A percentile compares a stretch with the other conserved stretches of the same genome.
Evolutionary conservation across 2,888 invertebrate species (phyloP).

Genomic region (Leptopilina myrica): DNA sequence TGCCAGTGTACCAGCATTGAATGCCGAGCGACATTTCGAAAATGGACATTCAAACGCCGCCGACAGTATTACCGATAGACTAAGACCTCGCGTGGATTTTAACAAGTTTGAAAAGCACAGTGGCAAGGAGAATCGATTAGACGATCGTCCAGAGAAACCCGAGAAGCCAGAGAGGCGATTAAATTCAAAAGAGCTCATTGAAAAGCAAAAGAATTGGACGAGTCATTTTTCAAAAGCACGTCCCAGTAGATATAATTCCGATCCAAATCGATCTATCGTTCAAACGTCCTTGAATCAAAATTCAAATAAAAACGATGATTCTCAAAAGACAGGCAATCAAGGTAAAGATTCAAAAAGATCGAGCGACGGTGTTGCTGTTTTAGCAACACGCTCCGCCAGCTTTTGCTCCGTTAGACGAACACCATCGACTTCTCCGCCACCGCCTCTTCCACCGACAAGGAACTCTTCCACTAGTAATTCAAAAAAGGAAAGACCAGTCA

Average conservation of each 20-base stretch:
- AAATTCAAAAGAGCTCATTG: constrained; percentile 90
- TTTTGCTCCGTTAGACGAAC: constrained; percentile 78
- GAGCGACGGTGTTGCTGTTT: constrained; percentile 55
- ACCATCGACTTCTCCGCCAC: constrained; percentile 76
- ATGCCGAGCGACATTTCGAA: constrained; percentile 74
- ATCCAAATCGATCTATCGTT: constrained; percentile 81
- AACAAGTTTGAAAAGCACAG: constrained; percentile 67
- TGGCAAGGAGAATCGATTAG: constrained; percentile 72
- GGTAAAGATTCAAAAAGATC: constrained; percentile 49
- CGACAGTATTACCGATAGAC: constrained; percentile 76
- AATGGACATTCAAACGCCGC: constrained; percentile 68
- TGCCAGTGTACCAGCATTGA: constrained; percentile 78
- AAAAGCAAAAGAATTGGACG: constrained; percentile 95
- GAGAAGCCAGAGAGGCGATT: constrained; percentile 91
- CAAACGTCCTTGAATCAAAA: constrained; percentile 72
- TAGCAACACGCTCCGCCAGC: constrained; percentile 79
- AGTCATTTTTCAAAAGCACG: constrained; percentile 91
- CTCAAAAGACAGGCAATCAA: constrained; percentile 33
- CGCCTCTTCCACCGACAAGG: constrained; percentile 75
- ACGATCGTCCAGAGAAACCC: constrained; percentile 82
- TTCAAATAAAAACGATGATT: constrained; percentile 61
- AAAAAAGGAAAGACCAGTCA: constrained; percentile 69
- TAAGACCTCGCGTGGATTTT: constrained; percentile 73
- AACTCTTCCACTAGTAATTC: constrained; percentile 65
- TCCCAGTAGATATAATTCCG: constrained; percentile 81